phyloP scores from a whole-genome alignment of 2,797 vertebrate species.

The Ficedula albicollis region DNA sequence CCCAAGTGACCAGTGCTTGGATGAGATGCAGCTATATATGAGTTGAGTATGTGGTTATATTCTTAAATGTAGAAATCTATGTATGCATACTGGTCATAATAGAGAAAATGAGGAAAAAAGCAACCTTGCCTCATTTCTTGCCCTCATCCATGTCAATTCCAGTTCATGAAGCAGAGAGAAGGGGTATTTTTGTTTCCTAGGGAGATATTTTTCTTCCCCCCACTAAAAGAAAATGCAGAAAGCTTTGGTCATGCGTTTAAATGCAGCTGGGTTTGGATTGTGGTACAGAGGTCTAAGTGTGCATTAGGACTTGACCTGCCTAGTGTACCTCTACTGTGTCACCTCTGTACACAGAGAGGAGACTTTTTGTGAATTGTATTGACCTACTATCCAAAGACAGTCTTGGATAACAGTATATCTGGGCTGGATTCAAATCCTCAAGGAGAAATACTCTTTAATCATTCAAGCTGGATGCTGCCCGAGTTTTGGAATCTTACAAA shows the following conservation, averaged over 20 bases:
- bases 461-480: not conserved
- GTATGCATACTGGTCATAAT: not conserved
- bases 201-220: not conserved
- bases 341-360: not conserved
- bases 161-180: not conserved
- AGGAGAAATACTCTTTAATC: conserved; percentile 8
- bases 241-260: not conserved
- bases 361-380: not conserved
- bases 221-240: not conserved
- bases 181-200: conserved; percentile 4
- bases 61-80: not conserved
- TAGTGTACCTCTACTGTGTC: conserved; percentile 27
- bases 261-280: conserved; percentile 31
- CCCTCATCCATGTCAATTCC: conserved; percentile 8
- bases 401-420: conserved; percentile 17
- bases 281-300: not conserved
- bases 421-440: conserved; percentile 10
- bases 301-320: not conserved
- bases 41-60: not conserved
- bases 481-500: conserved; percentile 32
- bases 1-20: conserved; percentile 13
- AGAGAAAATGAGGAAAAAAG: not conserved
- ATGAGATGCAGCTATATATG: not conserved
- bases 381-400: not conserved
- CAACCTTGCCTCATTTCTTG: conserved; percentile 33